Evolutionary conservation across 2,113 vertebrate genomes (phyloP).

Genomic region (Mirounga angustirostris): DNA sequence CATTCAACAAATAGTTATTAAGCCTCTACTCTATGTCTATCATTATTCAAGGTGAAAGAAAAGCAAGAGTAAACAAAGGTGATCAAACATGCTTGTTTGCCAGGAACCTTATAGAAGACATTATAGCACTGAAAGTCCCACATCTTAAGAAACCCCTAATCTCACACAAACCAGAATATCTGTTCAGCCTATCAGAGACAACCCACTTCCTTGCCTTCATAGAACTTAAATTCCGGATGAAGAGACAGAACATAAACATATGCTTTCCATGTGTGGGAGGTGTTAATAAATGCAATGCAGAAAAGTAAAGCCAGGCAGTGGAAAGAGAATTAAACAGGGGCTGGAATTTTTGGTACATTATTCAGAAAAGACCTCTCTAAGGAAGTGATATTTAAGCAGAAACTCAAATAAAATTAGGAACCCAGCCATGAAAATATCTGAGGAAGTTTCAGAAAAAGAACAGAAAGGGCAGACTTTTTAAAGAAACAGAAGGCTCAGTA

Average conservation of each 20-base stretch:
- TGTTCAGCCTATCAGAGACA: neutral
- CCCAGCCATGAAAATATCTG: neutral
- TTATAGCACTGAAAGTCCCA: neutral
- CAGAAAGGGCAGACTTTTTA: neutral
- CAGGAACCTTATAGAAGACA: neutral
- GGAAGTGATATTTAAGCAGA: conserved; percentile 55
- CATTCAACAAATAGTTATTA: neutral
- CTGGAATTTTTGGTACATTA: neutral
- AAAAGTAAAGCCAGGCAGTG: neutral
- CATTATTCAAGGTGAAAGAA: neutral
- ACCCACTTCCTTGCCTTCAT: neutral
- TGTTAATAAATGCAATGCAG: neutral
- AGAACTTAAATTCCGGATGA: neutral
- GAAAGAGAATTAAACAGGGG: neutral
- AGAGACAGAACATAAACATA: neutral
- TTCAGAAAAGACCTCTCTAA: neutral
- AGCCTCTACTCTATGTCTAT: neutral
- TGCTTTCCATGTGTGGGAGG: neutral
- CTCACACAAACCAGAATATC: neutral
- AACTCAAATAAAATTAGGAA: neutral
- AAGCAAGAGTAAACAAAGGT: neutral
- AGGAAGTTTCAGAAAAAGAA: conserved; percentile 30
- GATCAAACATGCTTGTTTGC: neutral
- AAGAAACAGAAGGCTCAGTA: conserved; percentile 15
- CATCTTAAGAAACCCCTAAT: neutral